These are phyloP conservation scores for Anarhynchus alexandrinus DNA, from an alignment of 2,113 vertebrate species.

Conservation along the genomic window DNA sequence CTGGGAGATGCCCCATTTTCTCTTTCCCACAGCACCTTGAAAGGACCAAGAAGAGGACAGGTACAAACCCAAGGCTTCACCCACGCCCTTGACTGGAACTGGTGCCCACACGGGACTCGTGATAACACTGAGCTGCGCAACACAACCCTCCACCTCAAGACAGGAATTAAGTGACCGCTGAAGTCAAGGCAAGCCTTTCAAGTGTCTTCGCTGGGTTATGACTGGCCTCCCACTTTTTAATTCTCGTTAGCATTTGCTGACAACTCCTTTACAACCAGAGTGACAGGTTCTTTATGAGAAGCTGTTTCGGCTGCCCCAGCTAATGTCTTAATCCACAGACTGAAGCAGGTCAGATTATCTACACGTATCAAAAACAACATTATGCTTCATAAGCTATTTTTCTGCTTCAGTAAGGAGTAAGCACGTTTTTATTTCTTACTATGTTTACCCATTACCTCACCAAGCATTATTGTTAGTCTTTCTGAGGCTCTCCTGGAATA, in stretches of 20 bases:
- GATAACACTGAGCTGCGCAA: background rate
- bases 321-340: slow-evolving; percentile 9
- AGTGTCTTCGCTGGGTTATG: background rate
- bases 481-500: slow-evolving; percentile 37
- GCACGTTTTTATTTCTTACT: background rate
- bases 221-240: background rate
- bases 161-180: background rate
- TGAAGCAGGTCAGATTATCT: slow-evolving; percentile 32
- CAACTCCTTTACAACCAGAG: slow-evolving; percentile 36
- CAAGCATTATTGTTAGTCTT: slow-evolving; percentile 33
- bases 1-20: background rate
- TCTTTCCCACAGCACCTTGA: background rate
- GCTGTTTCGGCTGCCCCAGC: background rate
- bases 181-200: background rate
- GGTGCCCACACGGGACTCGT: accelerated
- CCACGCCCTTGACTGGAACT: background rate
- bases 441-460: slow-evolving; percentile 59
- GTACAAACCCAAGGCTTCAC: background rate
- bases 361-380: background rate
- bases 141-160: background rate
- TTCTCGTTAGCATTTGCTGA: background rate
- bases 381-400: slow-evolving; percentile 49
- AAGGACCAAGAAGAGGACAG: background rate
- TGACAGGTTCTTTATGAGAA: background rate
- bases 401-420: slow-evolving; percentile 40